A percentile compares a stretch with the other conserved stretches of the same genome.
phyloP scores from a whole-genome alignment of 2,888 invertebrate genomes.

The Cryptocheilus praepositus region DNA sequence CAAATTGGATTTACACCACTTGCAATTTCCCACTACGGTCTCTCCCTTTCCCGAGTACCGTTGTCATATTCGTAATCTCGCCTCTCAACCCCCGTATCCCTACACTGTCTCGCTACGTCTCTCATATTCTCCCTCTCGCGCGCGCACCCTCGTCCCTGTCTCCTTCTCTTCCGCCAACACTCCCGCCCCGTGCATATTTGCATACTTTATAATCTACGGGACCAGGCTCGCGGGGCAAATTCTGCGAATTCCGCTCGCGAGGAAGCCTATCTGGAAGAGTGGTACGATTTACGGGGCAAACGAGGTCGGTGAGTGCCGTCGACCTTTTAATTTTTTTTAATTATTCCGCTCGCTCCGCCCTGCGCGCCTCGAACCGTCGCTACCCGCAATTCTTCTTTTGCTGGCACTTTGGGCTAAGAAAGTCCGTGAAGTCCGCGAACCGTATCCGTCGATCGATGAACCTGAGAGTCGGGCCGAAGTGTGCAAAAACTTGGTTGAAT shows the following conservation, averaged over 20 bases:
- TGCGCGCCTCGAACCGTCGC: not conserved
- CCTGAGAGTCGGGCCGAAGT: slow-evolving; percentile 22
- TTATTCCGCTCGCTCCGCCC: slow-evolving; percentile 21
- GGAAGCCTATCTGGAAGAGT: slow-evolving; percentile 45
- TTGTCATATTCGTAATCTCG: slow-evolving; percentile 49
- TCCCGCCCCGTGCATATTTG: slow-evolving; percentile 52
- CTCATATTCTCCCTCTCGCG: slow-evolving; percentile 17
- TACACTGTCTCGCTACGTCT: slow-evolving; percentile 23
- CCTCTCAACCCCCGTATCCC: slow-evolving; percentile 25
- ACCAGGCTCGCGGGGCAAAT: slow-evolving; percentile 33
- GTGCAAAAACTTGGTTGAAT: slow-evolving; percentile 44
- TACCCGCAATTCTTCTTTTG: too few relatives aligned
- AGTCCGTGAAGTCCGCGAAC: slow-evolving; percentile 23
- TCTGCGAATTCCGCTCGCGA: slow-evolving; percentile 44
- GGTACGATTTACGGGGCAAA: slow-evolving; percentile 39
- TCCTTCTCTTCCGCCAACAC: slow-evolving; percentile 15
- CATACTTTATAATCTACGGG: slow-evolving; percentile 56
- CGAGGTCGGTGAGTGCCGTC: slow-evolving; percentile 29
- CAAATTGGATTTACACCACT: slow-evolving; percentile 68
- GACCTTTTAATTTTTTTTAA: slow-evolving; percentile 35
- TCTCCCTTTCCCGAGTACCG: slow-evolving; percentile 20
- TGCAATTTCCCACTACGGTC: slow-evolving; percentile 53
- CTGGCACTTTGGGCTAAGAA: slow-evolving; percentile 31
- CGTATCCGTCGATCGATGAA: slow-evolving; percentile 42
- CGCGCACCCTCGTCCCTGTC: slow-evolving; percentile 13